phyloP scores from a whole-genome alignment of 2,888 invertebrate genomes.

The Torymus texanus region DNA sequence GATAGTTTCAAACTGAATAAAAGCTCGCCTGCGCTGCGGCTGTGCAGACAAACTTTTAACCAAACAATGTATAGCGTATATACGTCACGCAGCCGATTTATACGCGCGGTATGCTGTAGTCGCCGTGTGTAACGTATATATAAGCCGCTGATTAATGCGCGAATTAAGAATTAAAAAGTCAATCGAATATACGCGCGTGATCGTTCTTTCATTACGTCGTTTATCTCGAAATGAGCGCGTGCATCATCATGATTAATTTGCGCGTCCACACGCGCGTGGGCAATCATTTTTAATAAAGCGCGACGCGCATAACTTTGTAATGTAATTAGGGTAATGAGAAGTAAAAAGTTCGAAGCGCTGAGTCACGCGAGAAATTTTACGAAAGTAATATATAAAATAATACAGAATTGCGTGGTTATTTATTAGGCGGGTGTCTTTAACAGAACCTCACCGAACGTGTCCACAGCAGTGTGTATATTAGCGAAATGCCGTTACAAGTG shows the following conservation, averaged over 20 bases:
- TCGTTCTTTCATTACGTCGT: no score
- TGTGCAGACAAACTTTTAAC: slow-evolving; percentile 17
- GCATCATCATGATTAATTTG: slow-evolving; percentile 27
- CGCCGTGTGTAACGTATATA: no score
- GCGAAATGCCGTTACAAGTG: no score
- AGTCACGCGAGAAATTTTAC: background rate
- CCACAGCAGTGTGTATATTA: no score
- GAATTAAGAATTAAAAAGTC: no score
- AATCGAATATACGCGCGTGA: no score
- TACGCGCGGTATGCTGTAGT: no score
- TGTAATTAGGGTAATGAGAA: slow-evolving; percentile 31
- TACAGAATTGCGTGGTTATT: background rate
- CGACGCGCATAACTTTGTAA: background rate
- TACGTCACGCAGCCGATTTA: no score
- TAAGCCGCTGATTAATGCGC: no score
- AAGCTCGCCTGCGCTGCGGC: slow-evolving; percentile 1
- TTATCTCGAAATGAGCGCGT: background rate
- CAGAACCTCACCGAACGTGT: no score
- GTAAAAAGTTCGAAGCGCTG: slow-evolving; percentile 14
- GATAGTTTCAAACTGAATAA: slow-evolving; percentile 31
- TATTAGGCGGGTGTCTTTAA: background rate
- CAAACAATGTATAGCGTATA: slow-evolving; percentile 12
- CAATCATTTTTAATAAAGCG: slow-evolving; percentile 31
- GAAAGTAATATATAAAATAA: background rate
- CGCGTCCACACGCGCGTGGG: background rate